Evolutionary conservation across 2,113 vertebrate genomes (phyloP), one percentile per base, ranked within the genome.

Genomic region (Enhydra lutris): DNA sequence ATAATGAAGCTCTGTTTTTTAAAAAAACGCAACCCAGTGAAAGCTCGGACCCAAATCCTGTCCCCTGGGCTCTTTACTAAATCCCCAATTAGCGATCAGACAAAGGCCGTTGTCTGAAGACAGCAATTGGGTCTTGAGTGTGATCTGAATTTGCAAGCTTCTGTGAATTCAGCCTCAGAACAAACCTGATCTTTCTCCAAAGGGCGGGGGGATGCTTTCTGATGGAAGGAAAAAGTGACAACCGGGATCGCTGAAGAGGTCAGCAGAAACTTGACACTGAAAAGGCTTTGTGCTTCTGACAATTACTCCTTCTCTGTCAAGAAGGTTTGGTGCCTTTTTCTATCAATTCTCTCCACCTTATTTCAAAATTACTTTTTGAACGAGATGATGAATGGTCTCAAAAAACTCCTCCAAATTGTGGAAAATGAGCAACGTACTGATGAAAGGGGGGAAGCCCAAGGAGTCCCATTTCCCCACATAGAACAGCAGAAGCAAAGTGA

Each of bases 41-140:
- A 98, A 98, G 90, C 89, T 61, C 17, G 24, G 84, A 59, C 83
- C 79, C 81, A 93, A 97, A 97, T 95, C 78, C 92, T 88, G 82
- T 69, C 92, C 98, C 95, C 96, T 96, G 97, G 94, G 87, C 93
- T 97, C 84, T 93, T 96, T 95, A 96, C 96, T 94, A 29, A 97
- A 96, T 97, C 91, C 96, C 89, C 36, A 14, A 80, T 97, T 95
- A 73, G 97, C 97, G 94, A 36, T 74, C 95, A 97, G 97, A 98
- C 97, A 98, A 98, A 98, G 98, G 97, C 96, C 97, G 91, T 97
- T 97, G 97, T 97, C 96, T 88, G 65, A 79, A 94, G 74, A 96
- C 92, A 88, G 93, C 87, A 98, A 98, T 96, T 98, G 98, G 92
- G 87, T 85, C 47, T 81, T 91, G 86, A 91, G 69, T 92, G 67